phyloP scores from a whole-genome alignment of 1,140 invertebrate genomes.

The Portunus trituberculatus region DNA sequence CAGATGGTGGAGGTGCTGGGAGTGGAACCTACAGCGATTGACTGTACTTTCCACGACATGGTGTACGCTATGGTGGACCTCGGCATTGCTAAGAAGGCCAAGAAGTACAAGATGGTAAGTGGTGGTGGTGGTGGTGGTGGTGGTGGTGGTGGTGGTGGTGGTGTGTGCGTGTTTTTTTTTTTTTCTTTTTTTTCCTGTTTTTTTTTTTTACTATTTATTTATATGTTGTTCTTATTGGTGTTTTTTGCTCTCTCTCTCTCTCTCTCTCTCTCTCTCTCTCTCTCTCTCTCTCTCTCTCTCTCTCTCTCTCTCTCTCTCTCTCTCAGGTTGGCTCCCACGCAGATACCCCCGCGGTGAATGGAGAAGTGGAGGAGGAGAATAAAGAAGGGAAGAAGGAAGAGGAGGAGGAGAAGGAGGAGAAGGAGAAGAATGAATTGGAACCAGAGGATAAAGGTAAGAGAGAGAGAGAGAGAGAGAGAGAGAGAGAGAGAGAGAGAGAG shows the following conservation, averaged over 20 bases:
- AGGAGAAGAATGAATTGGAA: slow-evolving; percentile 56
- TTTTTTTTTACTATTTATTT: neutral
- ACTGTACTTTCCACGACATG: slow-evolving; percentile 82
- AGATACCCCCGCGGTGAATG: slow-evolving; percentile 58
- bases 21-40: slow-evolving; percentile 78
- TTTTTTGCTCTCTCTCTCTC: neutral
- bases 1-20: slow-evolving; percentile 78
- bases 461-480: neutral
- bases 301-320: neutral
- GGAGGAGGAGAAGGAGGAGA: slow-evolving; percentile 33
- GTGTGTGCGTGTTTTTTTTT: neutral
- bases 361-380: slow-evolving; percentile 58
- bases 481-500: too few relatives aligned
- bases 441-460: slow-evolving; percentile 53
- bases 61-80: slow-evolving; percentile 82
- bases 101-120: slow-evolving; percentile 80
- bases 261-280: neutral
- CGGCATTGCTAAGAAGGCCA: slow-evolving; percentile 81
- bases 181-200: too few relatives aligned
- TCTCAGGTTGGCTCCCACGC: slow-evolving; percentile 48
- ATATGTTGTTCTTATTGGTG: neutral
- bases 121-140: neutral
- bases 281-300: neutral
- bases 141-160: neutral
- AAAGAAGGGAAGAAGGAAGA: slow-evolving; percentile 55